A percentile compares a stretch with the other conserved stretches of the same genome.
Evolutionary conservation across 2,888 invertebrate species (phyloP).

Genomic region (Panopea generosa): DNA sequence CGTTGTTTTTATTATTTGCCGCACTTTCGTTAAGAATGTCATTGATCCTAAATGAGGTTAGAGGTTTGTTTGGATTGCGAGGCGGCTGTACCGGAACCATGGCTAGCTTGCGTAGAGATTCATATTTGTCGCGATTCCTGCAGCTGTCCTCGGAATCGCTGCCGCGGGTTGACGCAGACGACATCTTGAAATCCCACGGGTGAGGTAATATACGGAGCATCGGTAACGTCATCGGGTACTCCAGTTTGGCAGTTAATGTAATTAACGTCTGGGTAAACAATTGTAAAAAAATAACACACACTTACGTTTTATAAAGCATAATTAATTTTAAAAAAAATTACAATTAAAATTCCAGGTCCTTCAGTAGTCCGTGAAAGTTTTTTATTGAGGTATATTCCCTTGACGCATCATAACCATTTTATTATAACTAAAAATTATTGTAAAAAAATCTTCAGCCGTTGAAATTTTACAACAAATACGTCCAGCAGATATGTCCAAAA

Average conservation of each 20-base stretch:
- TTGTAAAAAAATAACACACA: no score
- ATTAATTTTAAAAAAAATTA: no score
- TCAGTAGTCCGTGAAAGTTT: no score
- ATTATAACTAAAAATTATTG: no score
- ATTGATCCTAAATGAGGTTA: conserved; percentile 79
- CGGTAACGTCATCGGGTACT: conserved; percentile 46
- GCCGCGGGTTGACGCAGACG: conserved; percentile 29
- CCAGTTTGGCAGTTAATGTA: conserved; percentile 30
- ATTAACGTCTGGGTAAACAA: no score
- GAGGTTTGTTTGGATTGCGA: conserved; percentile 78
- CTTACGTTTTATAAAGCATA: no score
- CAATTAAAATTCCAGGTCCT: no score
- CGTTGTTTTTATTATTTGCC: background rate
- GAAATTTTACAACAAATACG: no score
- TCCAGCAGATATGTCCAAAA: no score
- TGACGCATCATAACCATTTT: no score
- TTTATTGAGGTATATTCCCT: no score
- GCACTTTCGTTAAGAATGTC: conserved; percentile 73
- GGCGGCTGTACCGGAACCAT: conserved; percentile 79
- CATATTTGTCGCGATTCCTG: conserved; percentile 71
- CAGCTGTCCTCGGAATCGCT: conserved; percentile 15
- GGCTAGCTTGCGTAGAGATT: conserved; percentile 75
- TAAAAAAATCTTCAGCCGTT: no score
- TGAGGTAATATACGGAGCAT: conserved; percentile 59
- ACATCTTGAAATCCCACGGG: conserved; percentile 63